Evolutionary conservation across 2,888 invertebrate genomes (phyloP), one percentile per base, ranked within the genome.

Genomic region (Elaeidobius kamerunicus): DNA sequence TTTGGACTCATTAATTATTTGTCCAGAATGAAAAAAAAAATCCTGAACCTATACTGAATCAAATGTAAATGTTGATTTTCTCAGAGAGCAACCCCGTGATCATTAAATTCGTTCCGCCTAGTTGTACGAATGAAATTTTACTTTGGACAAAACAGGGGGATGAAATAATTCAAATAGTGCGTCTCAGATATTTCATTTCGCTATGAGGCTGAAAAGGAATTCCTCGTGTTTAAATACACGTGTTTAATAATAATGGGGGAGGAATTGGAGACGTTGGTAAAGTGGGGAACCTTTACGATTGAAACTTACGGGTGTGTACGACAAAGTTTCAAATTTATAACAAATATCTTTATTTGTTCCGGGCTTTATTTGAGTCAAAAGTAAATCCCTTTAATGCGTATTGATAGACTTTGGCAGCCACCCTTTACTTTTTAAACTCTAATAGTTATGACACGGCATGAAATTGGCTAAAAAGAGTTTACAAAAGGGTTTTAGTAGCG

Each of bases 381-480:
- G n/a, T n/a, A n/a, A n/a, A n/a, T n/a, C n/a, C n/a, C n/a, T n/a
- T n/a, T n/a, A n/a, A n/a, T n/a, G n/a, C n/a, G n/a, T n/a, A n/a
- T n/a, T n/a, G n/a, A n/a, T n/a, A n/a, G n/a, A n/a, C n/a, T n/a
- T n/a, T n/a, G n/a, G n/a, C n/a, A n/a, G n/a, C n/a, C n/a, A n/a
- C n/a, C n/a, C n/a, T n/a, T n/a, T n/a, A n/a, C n/a, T 20, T 27
- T 51, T 52, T 45, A 52, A 52, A 46, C 65, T 57, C 61, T 68
- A 68, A 69, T 66, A 67, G 63, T 64, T 67, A 69, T 70, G 70
- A 71, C 70, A 64, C 62, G 61, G 71, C 72, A 72, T 72, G 70
- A 72, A 72, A 72, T 71, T 63, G 67, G 63, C 67, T 69, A 69
- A 69, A 69, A 72, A 69, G 68, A 69, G 69, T 62, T 66, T 66